phyloP scores from a whole-genome alignment of 1,140 invertebrate genomes.

The Cataglyphis hispanica region DNA sequence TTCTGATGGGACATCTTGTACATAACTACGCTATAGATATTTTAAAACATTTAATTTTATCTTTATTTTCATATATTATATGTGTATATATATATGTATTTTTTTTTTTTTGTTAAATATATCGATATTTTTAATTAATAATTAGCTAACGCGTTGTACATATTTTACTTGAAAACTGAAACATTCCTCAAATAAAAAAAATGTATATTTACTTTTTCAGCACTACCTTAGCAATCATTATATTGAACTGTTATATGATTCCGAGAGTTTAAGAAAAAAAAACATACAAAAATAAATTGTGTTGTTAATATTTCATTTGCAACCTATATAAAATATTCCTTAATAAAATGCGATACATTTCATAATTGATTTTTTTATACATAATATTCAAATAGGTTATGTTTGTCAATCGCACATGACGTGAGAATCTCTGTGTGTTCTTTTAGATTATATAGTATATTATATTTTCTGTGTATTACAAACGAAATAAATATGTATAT shows the following conservation, averaged over 20 bases:
- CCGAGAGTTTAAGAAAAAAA: slow-evolving; percentile 32
- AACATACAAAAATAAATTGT: neutral
- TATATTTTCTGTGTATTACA: neutral
- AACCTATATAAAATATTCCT: neutral
- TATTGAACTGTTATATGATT: slow-evolving; percentile 28
- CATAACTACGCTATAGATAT: neutral
- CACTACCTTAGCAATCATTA: slow-evolving; percentile 35
- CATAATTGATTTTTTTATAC: neutral
- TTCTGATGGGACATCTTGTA: slow-evolving; percentile 12
- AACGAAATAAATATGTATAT: neutral
- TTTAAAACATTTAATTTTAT: slow-evolving; percentile 8
- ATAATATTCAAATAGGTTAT: slow-evolving; percentile 5
- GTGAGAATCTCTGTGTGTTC: neutral
- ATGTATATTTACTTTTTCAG: slow-evolving; percentile 35
- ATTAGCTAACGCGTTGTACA: slow-evolving; percentile 9
- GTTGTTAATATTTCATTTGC: slow-evolving; percentile 16
- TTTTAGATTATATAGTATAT: too few relatives aligned
- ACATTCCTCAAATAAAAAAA: neutral
- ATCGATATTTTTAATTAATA: slow-evolving; percentile 29
- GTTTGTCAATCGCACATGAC: neutral
- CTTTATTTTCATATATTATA: neutral
- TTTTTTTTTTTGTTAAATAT: neutral
- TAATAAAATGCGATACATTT: neutral
- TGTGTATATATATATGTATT: slow-evolving; percentile 1
- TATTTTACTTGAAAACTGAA: slow-evolving; percentile 1